Evolutionary conservation across 2,797 vertebrate species (phyloP), one percentile per base, ranked within the genome.

Genomic region (Myoxocephalus aenaeus): DNA sequence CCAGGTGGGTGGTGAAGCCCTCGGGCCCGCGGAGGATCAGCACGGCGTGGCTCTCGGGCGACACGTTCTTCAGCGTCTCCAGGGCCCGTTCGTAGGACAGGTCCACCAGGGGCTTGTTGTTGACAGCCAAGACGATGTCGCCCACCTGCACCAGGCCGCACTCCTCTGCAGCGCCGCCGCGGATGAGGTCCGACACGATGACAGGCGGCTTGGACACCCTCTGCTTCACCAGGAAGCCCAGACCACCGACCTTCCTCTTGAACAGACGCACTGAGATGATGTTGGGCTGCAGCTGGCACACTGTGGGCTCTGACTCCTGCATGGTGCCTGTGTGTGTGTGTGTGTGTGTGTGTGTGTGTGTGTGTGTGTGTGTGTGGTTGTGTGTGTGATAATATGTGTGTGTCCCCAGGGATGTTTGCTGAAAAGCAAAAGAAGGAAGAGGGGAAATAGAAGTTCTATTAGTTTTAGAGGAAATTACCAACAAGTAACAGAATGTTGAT

Each of bases 141-240:
- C 97, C 98, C 0, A 98, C 97, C 92, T 99, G 98, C 85, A 99
- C 96, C 90, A 99, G 96, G 86, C 97, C 98, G 0, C 97, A 98
- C 92, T 99, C 97, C 92, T 99, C 98, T 0, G 98, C 97, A 0
- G 97, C 97, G 0, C 98, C 97, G 0, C 98, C 98, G 0, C 97
- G 96, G 85, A 99, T 99, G 73, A 99, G 93, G 90, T 99, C 97
- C 0, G 98, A 99, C 93, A 99, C 95, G 71, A 99, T 98, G 88
- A 99, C 95, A 0, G 98, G 98, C 0, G 98, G 98, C 85, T 97
- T 99, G 94, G 93, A 97, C 74, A 98, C 93, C 14, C 98, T 94
- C 82, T 99, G 97, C 93, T 99, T 99, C 84, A 99, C 98, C 86
- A 99, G 91, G 75, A 99, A 99, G 40, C 98, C 98, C 86, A 99